phyloP scores from a whole-genome alignment of 2,888 invertebrate species.

The Agrypnus murinus region DNA sequence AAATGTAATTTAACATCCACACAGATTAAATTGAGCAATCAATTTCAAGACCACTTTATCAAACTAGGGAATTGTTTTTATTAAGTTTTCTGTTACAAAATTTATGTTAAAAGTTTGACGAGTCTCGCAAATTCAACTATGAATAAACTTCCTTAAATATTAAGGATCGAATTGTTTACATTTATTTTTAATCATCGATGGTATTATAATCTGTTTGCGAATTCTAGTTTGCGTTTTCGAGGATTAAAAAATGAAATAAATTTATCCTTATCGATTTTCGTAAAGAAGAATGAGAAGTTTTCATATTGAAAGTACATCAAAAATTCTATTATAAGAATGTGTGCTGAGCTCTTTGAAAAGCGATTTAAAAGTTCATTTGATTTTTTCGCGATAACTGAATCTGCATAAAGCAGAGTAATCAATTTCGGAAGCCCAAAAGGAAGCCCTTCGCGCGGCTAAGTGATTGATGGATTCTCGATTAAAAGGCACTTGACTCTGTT shows the following conservation, averaged over 20 bases:
- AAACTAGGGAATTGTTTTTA: not conserved
- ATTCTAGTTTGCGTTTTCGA: too few species aligned
- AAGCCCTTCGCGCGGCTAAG: slow-evolving; percentile 8
- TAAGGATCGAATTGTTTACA: too few species aligned
- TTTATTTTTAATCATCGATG: too few species aligned
- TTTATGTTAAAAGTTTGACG: slow-evolving; percentile 12
- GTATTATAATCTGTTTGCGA: too few species aligned
- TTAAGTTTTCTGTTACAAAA: not conserved
- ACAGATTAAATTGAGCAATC: slow-evolving; percentile 1
- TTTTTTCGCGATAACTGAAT: slow-evolving; percentile 26
- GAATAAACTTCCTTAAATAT: too few species aligned
- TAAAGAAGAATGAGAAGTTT: slow-evolving; percentile 1
- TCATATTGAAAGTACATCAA: slow-evolving; percentile 18
- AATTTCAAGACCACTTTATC: slow-evolving; percentile 3
- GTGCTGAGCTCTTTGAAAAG: slow-evolving; percentile 20
- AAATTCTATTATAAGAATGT: slow-evolving; percentile 24
- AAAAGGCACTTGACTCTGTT: slow-evolving; percentile 32
- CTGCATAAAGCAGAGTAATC: slow-evolving; percentile 33
- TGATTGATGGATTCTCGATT: slow-evolving; percentile 34
- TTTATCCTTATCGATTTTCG: not conserved
- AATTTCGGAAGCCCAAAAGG: slow-evolving; percentile 27
- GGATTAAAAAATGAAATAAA: too few species aligned
- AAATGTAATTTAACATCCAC: not conserved
- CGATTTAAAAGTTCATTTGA: slow-evolving; percentile 39
- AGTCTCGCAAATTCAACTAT: too few species aligned